A percentile compares a stretch with the other conserved stretches of the same genome.
These are phyloP conservation scores for Euphydryas editha DNA, from an alignment of 2,888 invertebrate genomes.

Conservation along the genomic window DNA sequence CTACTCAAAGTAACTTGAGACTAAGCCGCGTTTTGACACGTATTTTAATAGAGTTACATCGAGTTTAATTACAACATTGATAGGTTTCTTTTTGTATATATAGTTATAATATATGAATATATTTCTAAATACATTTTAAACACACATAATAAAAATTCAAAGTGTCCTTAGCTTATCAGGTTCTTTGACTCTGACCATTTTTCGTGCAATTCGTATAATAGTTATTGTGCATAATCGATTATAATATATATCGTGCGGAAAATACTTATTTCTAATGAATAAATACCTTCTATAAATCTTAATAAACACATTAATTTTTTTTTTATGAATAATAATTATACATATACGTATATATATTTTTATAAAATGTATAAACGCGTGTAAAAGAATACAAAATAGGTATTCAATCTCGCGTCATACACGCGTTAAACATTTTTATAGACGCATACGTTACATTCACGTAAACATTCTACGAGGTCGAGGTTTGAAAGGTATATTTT, in stretches of 20 bases:
- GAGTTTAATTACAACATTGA: conserved; percentile 38
- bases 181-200: conserved; percentile 68
- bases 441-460: conserved; percentile 26
- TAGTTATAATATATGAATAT: conserved; percentile 32
- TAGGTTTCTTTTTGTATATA: conserved; percentile 28
- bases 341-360: conserved; percentile 25
- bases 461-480: conserved; percentile 22
- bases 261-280: conserved; percentile 32
- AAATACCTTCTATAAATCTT: conserved; percentile 38
- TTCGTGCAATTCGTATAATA: conserved; percentile 29
- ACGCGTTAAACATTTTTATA: conserved; percentile 58
- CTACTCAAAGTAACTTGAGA: conserved; percentile 1
- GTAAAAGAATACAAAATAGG: conserved; percentile 62
- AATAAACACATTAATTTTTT: conserved; percentile 29
- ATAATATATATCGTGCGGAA: conserved; percentile 36
- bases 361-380: conserved; percentile 63
- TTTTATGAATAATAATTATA: conserved; percentile 12
- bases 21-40: conserved; percentile 24
- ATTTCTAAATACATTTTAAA: conserved; percentile 29
- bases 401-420: conserved; percentile 77
- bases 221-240: conserved; percentile 44
- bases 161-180: conserved; percentile 65
- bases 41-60: conserved; percentile 12
- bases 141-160: conserved; percentile 46
- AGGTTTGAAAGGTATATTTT: conserved; percentile 23